Evolutionary conservation across 2,888 invertebrate genomes (phyloP).

Genomic region (Pterobdella sp.): DNA sequence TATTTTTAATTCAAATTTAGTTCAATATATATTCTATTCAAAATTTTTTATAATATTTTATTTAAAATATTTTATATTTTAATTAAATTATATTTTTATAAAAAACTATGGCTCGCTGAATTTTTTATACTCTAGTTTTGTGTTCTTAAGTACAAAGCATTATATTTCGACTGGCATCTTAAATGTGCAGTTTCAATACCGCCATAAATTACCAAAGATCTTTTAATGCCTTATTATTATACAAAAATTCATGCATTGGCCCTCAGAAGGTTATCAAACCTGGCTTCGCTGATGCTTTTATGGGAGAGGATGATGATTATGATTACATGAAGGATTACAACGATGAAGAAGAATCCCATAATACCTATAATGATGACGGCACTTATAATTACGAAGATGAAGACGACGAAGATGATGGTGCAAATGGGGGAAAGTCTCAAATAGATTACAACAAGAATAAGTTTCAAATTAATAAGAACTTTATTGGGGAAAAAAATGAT

Average conservation of each 20-base stretch:
- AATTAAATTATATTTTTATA: too few relatives aligned
- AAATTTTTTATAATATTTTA: too few relatives aligned
- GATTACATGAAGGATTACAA: background rate
- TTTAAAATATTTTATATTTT: too few relatives aligned
- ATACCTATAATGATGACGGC: background rate
- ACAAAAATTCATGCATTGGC: too few relatives aligned
- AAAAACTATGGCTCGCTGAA: too few relatives aligned
- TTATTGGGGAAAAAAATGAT: background rate
- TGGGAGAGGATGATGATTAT: background rate
- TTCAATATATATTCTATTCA: too few relatives aligned
- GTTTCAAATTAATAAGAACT: background rate
- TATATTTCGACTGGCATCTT: too few relatives aligned
- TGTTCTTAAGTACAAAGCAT: too few relatives aligned
- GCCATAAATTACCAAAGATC: background rate
- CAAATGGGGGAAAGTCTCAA: background rate
- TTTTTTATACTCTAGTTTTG: too few relatives aligned
- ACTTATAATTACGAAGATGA: constrained; percentile 4
- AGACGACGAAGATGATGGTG: background rate
- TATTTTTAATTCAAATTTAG: too few relatives aligned
- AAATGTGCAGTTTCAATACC: too few relatives aligned
- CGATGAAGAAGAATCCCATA: background rate
- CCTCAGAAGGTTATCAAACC: background rate
- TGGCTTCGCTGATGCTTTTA: background rate
- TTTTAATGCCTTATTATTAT: too few relatives aligned
- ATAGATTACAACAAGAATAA: background rate